Conservation (phyloP, 2,888 invertebrate species). For the Anthophora plumipes region DNA sequence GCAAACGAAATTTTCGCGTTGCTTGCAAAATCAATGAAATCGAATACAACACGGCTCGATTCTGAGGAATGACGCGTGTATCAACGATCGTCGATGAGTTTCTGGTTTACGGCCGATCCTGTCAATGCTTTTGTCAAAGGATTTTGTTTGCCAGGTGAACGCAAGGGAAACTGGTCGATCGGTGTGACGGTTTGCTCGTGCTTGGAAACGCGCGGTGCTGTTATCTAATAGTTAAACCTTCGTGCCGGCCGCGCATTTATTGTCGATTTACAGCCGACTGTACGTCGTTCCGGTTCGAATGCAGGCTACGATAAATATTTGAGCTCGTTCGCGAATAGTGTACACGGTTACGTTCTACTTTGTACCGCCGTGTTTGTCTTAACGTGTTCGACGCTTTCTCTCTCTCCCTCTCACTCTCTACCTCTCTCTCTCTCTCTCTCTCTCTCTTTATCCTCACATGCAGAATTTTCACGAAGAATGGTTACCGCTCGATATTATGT, state of each 20-base stretch:
- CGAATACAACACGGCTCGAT: too few species aligned
- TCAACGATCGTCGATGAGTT: conserved; percentile 4
- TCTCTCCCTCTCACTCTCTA: too few species aligned
- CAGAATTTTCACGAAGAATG: background rate
- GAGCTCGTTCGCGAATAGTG: conserved; percentile 32
- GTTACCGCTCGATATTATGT: background rate
- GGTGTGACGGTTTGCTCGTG: conserved; percentile 6
- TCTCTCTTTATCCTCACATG: background rate
- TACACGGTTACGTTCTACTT: conserved; percentile 18
- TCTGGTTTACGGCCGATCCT: too few species aligned
- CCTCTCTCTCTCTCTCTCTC: too few species aligned
- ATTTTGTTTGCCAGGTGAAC: conserved; percentile 4
- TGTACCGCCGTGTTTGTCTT: background rate
- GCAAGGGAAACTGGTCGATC: conserved; percentile 2
- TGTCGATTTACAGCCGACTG: conserved; percentile 37
- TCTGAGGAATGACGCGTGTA: too few species aligned
- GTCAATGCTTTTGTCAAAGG: background rate
- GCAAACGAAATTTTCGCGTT: conserved; percentile 40
- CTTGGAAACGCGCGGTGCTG: background rate
- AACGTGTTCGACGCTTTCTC: background rate
- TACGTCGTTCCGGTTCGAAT: conserved; percentile 15
- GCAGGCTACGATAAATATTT: conserved; percentile 46
- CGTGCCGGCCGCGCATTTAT: conserved; percentile 34
- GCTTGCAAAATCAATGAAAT: too few species aligned
- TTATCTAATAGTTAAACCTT: conserved; percentile 31